These are phyloP conservation scores for Hetaerina americana DNA, from an alignment of 1,140 invertebrate species.

Conservation along the genomic window DNA sequence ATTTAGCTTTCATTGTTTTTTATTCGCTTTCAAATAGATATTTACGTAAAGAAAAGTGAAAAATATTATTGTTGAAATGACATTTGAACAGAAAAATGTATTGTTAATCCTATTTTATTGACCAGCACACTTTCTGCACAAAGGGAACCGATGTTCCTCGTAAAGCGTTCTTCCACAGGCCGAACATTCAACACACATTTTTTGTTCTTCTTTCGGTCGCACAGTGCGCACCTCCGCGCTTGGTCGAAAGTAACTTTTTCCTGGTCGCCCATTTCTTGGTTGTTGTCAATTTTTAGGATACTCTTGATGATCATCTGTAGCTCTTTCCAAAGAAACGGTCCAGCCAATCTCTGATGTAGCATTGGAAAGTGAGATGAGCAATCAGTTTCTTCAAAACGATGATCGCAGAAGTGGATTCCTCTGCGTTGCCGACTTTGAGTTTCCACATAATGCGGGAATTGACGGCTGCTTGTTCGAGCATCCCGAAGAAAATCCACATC, in stretches of 20 bases:
- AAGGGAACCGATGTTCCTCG: background rate
- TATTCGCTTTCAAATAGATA: background rate
- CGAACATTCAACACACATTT: background rate
- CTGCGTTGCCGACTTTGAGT: constrained; percentile 7
- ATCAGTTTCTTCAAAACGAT: background rate
- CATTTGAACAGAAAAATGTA: background rate
- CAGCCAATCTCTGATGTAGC: background rate
- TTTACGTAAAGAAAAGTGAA: background rate
- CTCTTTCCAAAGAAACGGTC: background rate
- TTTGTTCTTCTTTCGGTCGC: background rate
- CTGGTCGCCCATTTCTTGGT: background rate
- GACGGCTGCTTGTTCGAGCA: constrained; percentile 14
- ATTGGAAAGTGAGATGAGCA: background rate
- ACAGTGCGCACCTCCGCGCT: background rate
- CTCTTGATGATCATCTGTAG: background rate
- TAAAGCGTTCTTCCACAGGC: background rate
- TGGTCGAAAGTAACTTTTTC: background rate
- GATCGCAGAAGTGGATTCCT: background rate
- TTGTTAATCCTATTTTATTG: background rate
- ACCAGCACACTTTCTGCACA: background rate
- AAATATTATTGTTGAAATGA: background rate
- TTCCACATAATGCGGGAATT: constrained; percentile 13
- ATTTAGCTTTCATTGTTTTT: background rate
- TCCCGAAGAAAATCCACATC: constrained; percentile 11
- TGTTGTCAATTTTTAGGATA: background rate